A percentile compares a stretch with the other conserved stretches of the same genome.
phyloP scores from a whole-genome alignment of 2,113 vertebrate species.

The Paedocypris sp. region DNA sequence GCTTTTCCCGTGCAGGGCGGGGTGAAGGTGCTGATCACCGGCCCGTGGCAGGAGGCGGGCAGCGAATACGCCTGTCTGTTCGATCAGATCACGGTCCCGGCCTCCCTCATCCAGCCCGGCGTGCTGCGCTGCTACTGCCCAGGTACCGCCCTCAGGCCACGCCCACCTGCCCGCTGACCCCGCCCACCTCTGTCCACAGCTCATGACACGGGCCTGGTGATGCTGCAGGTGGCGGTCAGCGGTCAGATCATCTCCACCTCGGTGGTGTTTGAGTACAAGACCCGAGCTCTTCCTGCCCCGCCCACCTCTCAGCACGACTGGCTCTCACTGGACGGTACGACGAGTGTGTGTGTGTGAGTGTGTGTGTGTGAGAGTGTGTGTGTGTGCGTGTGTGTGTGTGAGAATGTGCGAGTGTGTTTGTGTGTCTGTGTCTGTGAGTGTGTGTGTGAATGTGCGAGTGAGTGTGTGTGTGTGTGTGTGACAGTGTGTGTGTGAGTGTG shows the following conservation, averaged over 20 bases:
- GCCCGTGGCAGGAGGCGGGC: conserved; percentile 92
- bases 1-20: conserved; percentile 70
- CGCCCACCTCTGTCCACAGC: conserved; percentile 58
- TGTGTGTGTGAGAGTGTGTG: too few species aligned
- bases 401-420: too few species aligned
- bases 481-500: too few species aligned
- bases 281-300: conserved; percentile 84
- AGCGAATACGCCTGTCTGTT: conserved; percentile 96
- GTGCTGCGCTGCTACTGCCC: conserved; percentile 98
- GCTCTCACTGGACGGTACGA: conserved; percentile 95
- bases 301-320: conserved; percentile 97
- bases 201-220: conserved; percentile 96
- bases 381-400: too few species aligned
- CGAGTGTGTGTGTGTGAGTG: too few species aligned
- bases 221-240: conserved; percentile 94
- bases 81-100: conserved; percentile 95
- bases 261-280: conserved; percentile 97
- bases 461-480: too few species aligned
- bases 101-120: conserved; percentile 93
- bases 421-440: too few species aligned
- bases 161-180: too few species aligned
- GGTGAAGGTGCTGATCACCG: conserved; percentile 96
- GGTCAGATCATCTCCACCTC: conserved; percentile 96
- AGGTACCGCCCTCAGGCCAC: conserved; percentile 59
- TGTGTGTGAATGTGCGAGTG: too few species aligned